Percentiles rank a stretch among this genome's conserved stretches.
phyloP scores from a whole-genome alignment of 1,140 invertebrate species.

The Apis cerana region DNA sequence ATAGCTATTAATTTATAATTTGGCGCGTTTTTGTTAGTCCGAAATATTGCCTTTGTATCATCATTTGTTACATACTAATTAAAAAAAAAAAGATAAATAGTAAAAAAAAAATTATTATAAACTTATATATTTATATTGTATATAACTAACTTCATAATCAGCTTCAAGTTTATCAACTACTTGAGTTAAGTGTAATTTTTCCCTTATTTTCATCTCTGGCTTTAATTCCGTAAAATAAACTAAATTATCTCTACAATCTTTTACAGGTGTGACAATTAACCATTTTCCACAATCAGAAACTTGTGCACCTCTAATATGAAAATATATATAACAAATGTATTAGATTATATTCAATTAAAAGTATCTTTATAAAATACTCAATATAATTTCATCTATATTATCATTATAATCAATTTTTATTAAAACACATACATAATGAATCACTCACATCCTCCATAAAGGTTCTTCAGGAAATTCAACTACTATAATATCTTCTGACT shows the following conservation, averaged over 20 bases:
- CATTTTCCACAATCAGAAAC: constrained; percentile 97
- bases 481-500: constrained; percentile 93
- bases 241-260: constrained; percentile 94
- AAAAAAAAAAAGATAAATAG: constrained; percentile 53
- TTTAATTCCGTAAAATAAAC: constrained; percentile 91
- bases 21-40: constrained; percentile 96
- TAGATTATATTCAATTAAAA: background rate
- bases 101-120: constrained; percentile 16
- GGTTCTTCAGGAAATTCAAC: constrained; percentile 96
- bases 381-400: background rate
- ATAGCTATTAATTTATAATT: constrained; percentile 95
- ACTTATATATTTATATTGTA: background rate
- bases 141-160: constrained; percentile 91
- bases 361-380: background rate
- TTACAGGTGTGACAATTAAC: constrained; percentile 88
- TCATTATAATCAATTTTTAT: background rate
- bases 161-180: constrained; percentile 95
- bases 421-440: constrained; percentile 22
- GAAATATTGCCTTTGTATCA: constrained; percentile 91
- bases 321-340: constrained; percentile 5
- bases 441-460: constrained; percentile 93
- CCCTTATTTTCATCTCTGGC: constrained; percentile 83
- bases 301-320: constrained; percentile 84
- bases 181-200: constrained; percentile 86
- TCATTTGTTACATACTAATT: constrained; percentile 95